Evolutionary conservation across 2,888 invertebrate genomes (phyloP).

Genomic region (Drosophila meridionalis): DNA sequence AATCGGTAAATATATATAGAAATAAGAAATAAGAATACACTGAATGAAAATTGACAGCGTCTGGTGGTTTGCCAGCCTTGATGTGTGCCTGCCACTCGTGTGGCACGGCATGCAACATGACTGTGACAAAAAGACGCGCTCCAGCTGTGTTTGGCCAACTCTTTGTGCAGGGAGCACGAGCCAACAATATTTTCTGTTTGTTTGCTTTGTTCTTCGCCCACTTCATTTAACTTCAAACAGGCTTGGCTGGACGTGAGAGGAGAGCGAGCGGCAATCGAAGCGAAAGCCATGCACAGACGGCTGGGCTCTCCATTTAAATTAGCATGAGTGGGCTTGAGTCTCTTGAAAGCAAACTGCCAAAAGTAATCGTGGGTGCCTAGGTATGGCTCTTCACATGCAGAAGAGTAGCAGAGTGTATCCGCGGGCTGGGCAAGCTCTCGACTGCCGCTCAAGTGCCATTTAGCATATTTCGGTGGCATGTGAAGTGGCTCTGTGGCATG

Average conservation of each 20-base stretch:
- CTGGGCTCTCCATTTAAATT: constrained; percentile 58
- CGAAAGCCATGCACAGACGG: constrained; percentile 37
- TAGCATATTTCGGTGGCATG: constrained; percentile 65
- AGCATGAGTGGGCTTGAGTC: constrained; percentile 65
- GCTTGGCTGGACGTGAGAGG: not conserved
- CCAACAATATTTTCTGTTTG: constrained; percentile 40
- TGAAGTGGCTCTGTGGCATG: constrained; percentile 42
- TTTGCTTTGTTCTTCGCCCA: constrained; percentile 60
- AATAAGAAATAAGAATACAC: constrained; percentile 50
- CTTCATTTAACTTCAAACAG: constrained; percentile 62
- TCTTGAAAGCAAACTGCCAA: constrained; percentile 62
- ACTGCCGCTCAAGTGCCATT: constrained; percentile 65
- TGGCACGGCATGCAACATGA: constrained; percentile 38
- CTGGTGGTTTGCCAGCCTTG: constrained; percentile 8
- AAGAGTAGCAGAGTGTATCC: not conserved
- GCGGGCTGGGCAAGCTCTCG: constrained; percentile 6
- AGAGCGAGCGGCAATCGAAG: constrained; percentile 19
- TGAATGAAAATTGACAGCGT: constrained; percentile 45
- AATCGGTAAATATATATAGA: constrained; percentile 34
- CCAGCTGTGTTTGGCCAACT: constrained; percentile 18
- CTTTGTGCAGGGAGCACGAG: constrained; percentile 16
- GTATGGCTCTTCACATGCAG: constrained; percentile 4
- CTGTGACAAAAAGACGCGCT: constrained; percentile 32
- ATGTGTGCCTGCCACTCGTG: constrained; percentile 7
- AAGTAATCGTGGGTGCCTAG: constrained; percentile 36